phyloP scores from a whole-genome alignment of 2,113 vertebrate genomes.

The Xenopus laevis region DNA sequence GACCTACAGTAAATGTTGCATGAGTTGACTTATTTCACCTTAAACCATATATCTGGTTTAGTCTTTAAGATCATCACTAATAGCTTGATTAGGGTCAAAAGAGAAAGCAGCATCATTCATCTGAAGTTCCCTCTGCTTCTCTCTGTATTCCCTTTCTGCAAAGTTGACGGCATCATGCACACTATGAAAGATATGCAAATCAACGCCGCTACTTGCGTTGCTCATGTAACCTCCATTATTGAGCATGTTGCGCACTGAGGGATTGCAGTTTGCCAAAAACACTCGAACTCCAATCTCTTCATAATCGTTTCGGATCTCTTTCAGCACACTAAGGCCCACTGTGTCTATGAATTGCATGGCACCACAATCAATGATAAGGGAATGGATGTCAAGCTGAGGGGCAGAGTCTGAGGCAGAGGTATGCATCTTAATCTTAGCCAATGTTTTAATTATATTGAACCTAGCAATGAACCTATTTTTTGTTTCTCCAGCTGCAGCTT shows the following conservation, averaged over 20 bases:
- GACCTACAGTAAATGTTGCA: no score
- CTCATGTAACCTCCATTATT: constrained; percentile 64
- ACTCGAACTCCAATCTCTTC: constrained; percentile 61
- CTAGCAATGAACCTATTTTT: not conserved
- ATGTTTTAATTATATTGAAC: constrained; percentile 35
- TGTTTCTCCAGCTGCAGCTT: constrained; percentile 6
- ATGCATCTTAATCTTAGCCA: not conserved
- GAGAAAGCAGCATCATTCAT: constrained; percentile 6
- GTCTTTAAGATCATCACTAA: constrained; percentile 17
- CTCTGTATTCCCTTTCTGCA: constrained; percentile 28
- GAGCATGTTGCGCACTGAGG: constrained; percentile 66
- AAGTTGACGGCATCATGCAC: constrained; percentile 56
- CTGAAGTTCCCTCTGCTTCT: constrained; percentile 10
- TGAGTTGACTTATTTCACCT: no score
- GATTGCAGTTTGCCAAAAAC: constrained; percentile 72
- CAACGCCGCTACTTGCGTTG: constrained; percentile 9
- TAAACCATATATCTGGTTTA: not conserved
- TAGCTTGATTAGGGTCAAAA: not conserved
- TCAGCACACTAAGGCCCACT: constrained; percentile 66
- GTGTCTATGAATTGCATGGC: constrained; percentile 77
- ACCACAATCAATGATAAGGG: constrained; percentile 77
- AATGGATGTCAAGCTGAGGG: constrained; percentile 50
- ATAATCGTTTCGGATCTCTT: constrained; percentile 71
- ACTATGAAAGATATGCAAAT: constrained; percentile 61
- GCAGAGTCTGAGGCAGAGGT: not conserved